Evolutionary conservation across 2,113 vertebrate genomes (phyloP), one percentile per base, ranked within the genome.

Genomic region (Nannobrachium achirus): DNA sequence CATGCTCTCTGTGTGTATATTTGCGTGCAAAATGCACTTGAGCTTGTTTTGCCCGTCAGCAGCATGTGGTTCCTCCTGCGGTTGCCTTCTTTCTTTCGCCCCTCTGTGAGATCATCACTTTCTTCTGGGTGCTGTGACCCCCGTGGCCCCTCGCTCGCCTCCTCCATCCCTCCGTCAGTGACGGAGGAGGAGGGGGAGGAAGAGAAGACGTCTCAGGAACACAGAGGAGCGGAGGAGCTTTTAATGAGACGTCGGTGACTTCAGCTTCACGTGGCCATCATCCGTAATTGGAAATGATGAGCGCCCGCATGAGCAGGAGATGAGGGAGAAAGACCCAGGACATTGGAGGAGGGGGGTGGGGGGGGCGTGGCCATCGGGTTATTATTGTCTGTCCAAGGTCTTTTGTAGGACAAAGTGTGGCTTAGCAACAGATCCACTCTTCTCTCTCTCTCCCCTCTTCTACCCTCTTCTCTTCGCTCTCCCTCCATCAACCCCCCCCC

Each of bases 351-450:
- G 20, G 46, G 60, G 56, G 25, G 25, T 0, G 25, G 25, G 55
- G 57, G 72, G 73, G 70, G 62, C 4, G 16, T 71, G 62, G 71
- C 72, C 46, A 53, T 61, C 69, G 55, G 11, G 40, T 86, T 79
- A 57, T 89, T 78, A 80, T 79, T 82, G 78, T 81, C 71, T 74
- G 51, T 40, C 33, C 57, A 90, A 88, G 85, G 80, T 86, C 77
- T 86, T 51, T 60, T 85, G 65, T 83, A 89, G 86, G 88, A 90
- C 85, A 77, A 52, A n/a, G 14, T 63, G 51, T 14, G 46, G 69
- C 39, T 71, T 62, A 81, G 80, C 70, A 67, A 76, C 80, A 80
- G 66, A 83, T 69, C 74, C 60, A 3, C n/a, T 61, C 53, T 53
- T 10, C 38, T 6, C 15, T 15, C 13, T 10, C 38, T 6, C 15